Percentiles rank a stretch among this genome's conserved stretches.
Evolutionary conservation across 2,113 vertebrate genomes (phyloP).

Genomic region (Lathamus discolor): DNA sequence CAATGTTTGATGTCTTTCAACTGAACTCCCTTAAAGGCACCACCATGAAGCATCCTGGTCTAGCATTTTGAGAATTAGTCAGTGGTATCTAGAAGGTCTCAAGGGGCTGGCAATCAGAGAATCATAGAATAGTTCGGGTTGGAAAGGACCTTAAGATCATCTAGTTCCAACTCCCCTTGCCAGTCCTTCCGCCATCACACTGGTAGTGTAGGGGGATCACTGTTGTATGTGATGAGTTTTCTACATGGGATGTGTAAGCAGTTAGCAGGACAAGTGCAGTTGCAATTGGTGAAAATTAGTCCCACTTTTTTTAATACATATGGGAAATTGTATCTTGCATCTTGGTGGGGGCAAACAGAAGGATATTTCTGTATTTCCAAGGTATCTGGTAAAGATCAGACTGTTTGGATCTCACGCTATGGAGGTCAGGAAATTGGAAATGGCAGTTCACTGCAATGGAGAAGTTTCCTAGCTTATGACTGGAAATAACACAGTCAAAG

Average conservation of each 20-base stretch:
- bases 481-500: background rate
- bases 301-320: background rate
- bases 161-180: too few relatives aligned
- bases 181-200: background rate
- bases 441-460: background rate
- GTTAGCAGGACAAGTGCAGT: background rate
- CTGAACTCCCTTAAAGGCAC: background rate
- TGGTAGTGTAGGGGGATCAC: background rate
- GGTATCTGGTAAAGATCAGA: background rate
- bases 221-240: background rate
- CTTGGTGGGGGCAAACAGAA: background rate
- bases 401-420: background rate
- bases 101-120: background rate
- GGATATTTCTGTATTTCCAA: background rate
- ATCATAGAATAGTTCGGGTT: background rate
- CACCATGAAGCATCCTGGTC: background rate
- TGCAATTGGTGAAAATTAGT: background rate
- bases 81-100: background rate
- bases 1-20: background rate
- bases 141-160: background rate
- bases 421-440: conserved; percentile 37
- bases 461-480: background rate
- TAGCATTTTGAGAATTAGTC: background rate
- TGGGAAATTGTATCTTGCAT: background rate
- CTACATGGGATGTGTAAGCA: background rate